Percentiles rank a stretch among this genome's conserved stretches.
These are phyloP conservation scores for Zaprionus camerounensis DNA, from an alignment of 1,140 invertebrate genomes.

Conservation along the genomic window DNA sequence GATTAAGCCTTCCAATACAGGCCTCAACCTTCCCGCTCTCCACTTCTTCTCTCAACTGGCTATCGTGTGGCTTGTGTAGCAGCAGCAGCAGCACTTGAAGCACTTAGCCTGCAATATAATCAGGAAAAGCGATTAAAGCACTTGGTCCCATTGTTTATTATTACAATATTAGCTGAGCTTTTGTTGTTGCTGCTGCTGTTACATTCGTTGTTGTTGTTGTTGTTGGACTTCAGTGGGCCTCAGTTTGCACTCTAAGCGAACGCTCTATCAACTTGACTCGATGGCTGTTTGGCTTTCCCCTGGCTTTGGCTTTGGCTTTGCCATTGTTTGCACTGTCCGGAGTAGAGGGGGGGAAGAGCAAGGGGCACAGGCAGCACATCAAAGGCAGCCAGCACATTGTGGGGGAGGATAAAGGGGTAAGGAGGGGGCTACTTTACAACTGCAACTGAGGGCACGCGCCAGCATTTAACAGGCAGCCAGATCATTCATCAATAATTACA, in stretches of 20 bases:
- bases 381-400: conserved; percentile 40
- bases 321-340: conserved; percentile 48
- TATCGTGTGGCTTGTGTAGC: conserved; percentile 32
- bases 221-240: conserved; percentile 31
- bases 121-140: conserved; percentile 80
- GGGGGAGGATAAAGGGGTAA: not conserved
- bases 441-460: conserved; percentile 51
- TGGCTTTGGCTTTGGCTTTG: conserved; percentile 26
- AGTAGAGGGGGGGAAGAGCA: not conserved
- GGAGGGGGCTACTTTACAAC: not conserved
- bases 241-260: conserved; percentile 36
- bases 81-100: conserved; percentile 36
- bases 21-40: not conserved
- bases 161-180: conserved; percentile 81
- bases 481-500: conserved; percentile 82
- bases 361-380: conserved; percentile 43
- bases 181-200: conserved; percentile 53
- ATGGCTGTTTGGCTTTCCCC: conserved; percentile 40
- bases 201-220: not conserved
- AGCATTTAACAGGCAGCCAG: conserved; percentile 54
- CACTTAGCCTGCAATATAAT: conserved; percentile 78
- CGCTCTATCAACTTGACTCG: conserved; percentile 52
- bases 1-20: conserved; percentile 38
- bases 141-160: conserved; percentile 78
- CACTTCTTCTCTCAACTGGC: not conserved